phyloP scores from a whole-genome alignment of 92 coral and sea anemone genomes.

The Muricea muricata region DNA sequence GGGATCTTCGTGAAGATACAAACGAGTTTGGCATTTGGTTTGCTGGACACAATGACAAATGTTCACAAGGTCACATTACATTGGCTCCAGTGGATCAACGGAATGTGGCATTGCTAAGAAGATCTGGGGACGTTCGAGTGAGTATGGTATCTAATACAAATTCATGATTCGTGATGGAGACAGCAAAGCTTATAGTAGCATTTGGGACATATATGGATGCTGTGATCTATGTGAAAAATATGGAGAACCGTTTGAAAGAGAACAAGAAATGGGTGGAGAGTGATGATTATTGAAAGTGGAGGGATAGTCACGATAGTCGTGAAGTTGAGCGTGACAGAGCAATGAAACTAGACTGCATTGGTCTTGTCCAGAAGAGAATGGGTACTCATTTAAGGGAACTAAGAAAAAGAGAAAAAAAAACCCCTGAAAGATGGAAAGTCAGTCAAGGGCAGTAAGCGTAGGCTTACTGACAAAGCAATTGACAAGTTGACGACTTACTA shows the following conservation, averaged over 20 bases:
- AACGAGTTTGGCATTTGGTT: slow-evolving; percentile 32
- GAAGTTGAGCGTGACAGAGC: slow-evolving; percentile 44
- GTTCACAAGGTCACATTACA: not conserved
- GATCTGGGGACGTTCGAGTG: slow-evolving; percentile 32
- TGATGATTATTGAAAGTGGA: slow-evolving; percentile 37
- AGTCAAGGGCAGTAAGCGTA: slow-evolving; percentile 49
- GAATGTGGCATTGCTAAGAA: slow-evolving; percentile 22
- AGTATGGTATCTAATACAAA: slow-evolving; percentile 38
- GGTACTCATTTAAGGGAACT: not conserved
- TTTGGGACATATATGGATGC: slow-evolving; percentile 53
- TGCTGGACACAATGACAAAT: not conserved
- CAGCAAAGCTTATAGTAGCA: slow-evolving; percentile 26
- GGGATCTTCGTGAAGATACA: slow-evolving; percentile 11
- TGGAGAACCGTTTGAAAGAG: slow-evolving; percentile 30
- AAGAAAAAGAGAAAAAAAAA: slow-evolving; percentile 18
- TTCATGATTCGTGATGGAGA: slow-evolving; percentile 66
- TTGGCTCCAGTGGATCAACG: slow-evolving; percentile 52
- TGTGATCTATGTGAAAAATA: slow-evolving; percentile 55
- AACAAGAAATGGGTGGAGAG: slow-evolving; percentile 49
- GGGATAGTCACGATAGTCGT: slow-evolving; percentile 27
- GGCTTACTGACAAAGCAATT: slow-evolving; percentile 33
- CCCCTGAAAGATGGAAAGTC: slow-evolving; percentile 42
- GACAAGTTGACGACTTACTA: slow-evolving; percentile 22
- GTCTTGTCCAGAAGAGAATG: slow-evolving; percentile 8
- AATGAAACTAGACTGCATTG: slow-evolving; percentile 63